phyloP scores from a whole-genome alignment of 2,113 vertebrate genomes.

The Porphyrio hochstetteri region DNA sequence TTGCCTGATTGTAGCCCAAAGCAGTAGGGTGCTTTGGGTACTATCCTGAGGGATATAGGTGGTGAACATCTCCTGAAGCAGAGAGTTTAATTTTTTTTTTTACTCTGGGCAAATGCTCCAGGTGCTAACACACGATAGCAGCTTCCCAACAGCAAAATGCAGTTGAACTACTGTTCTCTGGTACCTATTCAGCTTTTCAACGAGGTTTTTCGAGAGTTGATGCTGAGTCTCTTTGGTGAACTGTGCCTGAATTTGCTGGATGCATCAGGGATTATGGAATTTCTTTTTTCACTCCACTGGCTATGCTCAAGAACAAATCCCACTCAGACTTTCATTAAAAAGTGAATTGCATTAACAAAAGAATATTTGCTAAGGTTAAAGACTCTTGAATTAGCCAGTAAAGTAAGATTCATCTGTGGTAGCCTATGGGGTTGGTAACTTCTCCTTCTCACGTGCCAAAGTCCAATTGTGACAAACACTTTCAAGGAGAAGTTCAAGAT shows the following conservation, averaged over 20 bases:
- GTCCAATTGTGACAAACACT: background rate
- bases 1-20: background rate
- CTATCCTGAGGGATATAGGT: background rate
- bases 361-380: background rate
- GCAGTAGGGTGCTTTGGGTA: background rate
- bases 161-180: background rate
- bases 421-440: background rate
- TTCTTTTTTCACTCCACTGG: background rate
- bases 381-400: background rate
- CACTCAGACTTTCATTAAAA: background rate
- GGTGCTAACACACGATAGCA: background rate
- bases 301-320: background rate
- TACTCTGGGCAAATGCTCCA: background rate
- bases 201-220: background rate
- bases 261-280: background rate
- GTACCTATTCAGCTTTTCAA: background rate
- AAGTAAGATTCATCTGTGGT: background rate
- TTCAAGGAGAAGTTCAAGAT: background rate
- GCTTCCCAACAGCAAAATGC: background rate
- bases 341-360: background rate
- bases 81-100: background rate
- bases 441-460: background rate
- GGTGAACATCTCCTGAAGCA: background rate
- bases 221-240: background rate
- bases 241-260: background rate